A percentile compares a stretch with the other conserved stretches of the same genome.
phyloP scores from a whole-genome alignment of 1,140 invertebrate species.

The Drosophila pandora region DNA sequence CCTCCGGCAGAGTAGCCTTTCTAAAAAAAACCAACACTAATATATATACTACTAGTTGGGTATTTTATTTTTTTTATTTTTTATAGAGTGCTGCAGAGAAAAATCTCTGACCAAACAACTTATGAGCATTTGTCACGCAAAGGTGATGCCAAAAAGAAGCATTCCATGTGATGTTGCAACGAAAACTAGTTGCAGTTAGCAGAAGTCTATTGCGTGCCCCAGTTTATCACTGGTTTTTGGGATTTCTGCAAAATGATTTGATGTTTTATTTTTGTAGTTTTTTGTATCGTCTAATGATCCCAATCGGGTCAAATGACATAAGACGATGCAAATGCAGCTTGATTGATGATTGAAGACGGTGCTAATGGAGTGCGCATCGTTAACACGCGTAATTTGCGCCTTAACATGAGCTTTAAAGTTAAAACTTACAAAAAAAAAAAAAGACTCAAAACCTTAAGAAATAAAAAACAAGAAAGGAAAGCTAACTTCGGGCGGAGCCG shows the following conservation, averaged over 20 bases:
- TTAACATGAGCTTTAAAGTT: conserved; percentile 12
- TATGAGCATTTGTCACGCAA: conserved; percentile 72
- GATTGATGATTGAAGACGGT: conserved; percentile 52
- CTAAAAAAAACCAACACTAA: conserved; percentile 46
- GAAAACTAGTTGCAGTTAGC: conserved; percentile 37
- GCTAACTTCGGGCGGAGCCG: no score
- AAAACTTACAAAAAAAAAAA: conserved; percentile 13
- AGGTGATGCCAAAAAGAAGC: conserved; percentile 25
- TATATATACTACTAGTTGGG: background rate
- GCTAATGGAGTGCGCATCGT: conserved; percentile 60
- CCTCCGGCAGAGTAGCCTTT: conserved; percentile 48
- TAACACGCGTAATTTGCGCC: conserved; percentile 60
- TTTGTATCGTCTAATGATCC: conserved; percentile 59
- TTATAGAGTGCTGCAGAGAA: background rate
- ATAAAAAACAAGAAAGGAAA: no score
- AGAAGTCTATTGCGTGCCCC: conserved; percentile 53
- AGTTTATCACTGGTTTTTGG: conserved; percentile 25
- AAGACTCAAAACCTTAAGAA: background rate
- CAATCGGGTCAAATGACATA: conserved; percentile 49
- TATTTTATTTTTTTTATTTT: no score
- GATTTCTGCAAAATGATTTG: conserved; percentile 45
- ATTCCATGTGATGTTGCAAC: conserved; percentile 58
- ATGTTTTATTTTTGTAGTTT: conserved; percentile 16
- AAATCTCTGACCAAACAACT: conserved; percentile 37
- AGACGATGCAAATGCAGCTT: conserved; percentile 68